Base-by-base conservation (phyloP, 2,888 invertebrate genomes). In the Adelphocoris suturalis region DNA sequence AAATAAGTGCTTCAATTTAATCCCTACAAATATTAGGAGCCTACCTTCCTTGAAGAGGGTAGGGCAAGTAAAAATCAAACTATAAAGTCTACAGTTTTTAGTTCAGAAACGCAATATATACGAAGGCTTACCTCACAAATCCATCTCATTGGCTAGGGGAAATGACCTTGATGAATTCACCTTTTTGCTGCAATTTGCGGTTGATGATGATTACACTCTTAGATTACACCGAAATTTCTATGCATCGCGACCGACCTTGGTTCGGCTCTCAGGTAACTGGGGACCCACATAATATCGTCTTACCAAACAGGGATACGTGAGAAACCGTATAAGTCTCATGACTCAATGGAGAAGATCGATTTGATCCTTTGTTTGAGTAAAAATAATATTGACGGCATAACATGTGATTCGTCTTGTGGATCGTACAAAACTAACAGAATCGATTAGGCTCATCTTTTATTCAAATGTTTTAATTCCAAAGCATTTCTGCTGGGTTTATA, bases 271-370 rank as follows among this genome's bases (percentile, higher is more conserved):
- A 23, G 23, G 23, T 68, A 23, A 68, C 68, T 12, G 5, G 68
- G 68, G 2, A 14, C 52, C 2, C 52, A 13, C 37, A 37, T 4
- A 37, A 37, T 23, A 68, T 68, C 68, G 68, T 23, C 68, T 68
- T 68, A 68, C 23, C 19, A 23, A 19, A 23, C 23, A 0, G 11
- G 5, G 68, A 68, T 19, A 23, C 23, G 2, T 23, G 11, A 68
- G 68, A 68, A 68, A 23, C 68, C 68, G 0, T 68, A 68, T 68
- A 68, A 68, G 11, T 0, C 23, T 23, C 68, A 23, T 23, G 19
- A 68, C 0, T 68, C 68, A 68, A 68, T 68, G 12, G 68, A 23
- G n/a, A 68, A 12, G 23, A 68, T 23, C 68, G 68, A 68, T 68
- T 12, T 68, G n/a, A 68, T 68, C 23, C 19, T 7, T 57, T 2